phyloP scores from a whole-genome alignment of 2,888 invertebrate genomes.

The Eupithecia vulgata region DNA sequence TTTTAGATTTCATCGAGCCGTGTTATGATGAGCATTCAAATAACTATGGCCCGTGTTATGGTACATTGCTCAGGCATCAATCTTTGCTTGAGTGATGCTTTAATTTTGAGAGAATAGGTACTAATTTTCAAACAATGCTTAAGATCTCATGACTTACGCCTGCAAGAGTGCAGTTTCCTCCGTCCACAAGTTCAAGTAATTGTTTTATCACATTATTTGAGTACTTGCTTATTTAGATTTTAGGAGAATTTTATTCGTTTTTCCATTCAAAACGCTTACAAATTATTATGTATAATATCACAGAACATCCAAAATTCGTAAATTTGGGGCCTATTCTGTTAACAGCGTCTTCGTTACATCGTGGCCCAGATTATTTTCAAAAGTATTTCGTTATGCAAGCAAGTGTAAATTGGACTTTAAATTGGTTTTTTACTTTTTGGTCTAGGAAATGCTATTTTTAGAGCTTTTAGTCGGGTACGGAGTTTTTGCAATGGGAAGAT shows the following conservation, averaged over 20 bases:
- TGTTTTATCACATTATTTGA: too few relatives aligned
- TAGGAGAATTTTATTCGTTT: neutral
- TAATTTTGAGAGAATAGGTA: too few relatives aligned
- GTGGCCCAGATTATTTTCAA: slow-evolving; percentile 35
- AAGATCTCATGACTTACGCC: too few relatives aligned
- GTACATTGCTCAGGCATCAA: too few relatives aligned
- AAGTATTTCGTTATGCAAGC: slow-evolving; percentile 23
- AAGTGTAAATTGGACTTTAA: slow-evolving; percentile 16
- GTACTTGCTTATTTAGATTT: too few relatives aligned
- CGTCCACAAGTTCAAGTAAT: too few relatives aligned
- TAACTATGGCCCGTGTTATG: too few relatives aligned
- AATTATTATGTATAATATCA: neutral
- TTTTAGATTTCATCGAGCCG: too few relatives aligned
- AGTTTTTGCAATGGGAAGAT: neutral
- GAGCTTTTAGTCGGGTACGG: neutral
- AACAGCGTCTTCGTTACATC: slow-evolving; percentile 31
- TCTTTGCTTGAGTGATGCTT: too few relatives aligned
- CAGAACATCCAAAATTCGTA: slow-evolving; percentile 23
- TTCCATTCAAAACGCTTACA: neutral
- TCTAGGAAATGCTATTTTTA: neutral
- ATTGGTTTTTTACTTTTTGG: slow-evolving; percentile 14
- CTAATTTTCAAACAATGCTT: too few relatives aligned
- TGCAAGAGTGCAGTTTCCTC: too few relatives aligned
- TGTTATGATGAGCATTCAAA: too few relatives aligned
- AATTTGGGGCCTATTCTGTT: slow-evolving; percentile 29